Base-by-base conservation (phyloP, 2,888 invertebrate genomes). In the Odontocolon sp. region DNA sequence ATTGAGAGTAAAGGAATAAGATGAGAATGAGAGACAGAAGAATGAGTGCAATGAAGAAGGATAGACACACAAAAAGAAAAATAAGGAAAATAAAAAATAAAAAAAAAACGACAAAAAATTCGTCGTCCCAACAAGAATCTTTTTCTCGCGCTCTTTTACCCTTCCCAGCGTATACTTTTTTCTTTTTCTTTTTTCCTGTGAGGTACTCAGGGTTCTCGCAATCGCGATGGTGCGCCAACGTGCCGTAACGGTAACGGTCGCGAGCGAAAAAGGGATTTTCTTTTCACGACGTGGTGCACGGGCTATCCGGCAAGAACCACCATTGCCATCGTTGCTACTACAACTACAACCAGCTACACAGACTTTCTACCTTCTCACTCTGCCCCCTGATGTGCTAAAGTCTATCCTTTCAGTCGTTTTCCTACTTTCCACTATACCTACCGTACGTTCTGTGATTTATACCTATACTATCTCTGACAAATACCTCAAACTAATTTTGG, bases 171-270 rank as follows among this genome's bases (percentile, higher is more conserved):
- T 47, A n/a, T 38, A 14, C 21, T 67, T 68, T 38, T 79, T 81
- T 75, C 57, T 73, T 63, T 68, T 63, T 72, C 54, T 77, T 61
- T 71, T 47, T 31, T 31, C 63, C 67, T 52, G 59, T 74, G 59
- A 50, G 68, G 72, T 75, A 72, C 75, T 33, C 69, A 73, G 73
- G 69, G 80, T 80, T 79, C 73, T 64, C 73, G 79, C 80, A 77
- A 78, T 81, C 80, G 72, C 77, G 79, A 81, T 79, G 78, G 75
- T 73, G 57, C 72, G 63, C 77, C 67, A 71, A 79, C 69, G 77
- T 73, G 73, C 76, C 82, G 80, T 82, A 82, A 82, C 79, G 78
- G 77, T 82, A 81, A 83, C 80, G 81, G 73, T 64, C 68, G 76
- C 75, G 74, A 82, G 72, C 73, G 78, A 74, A 78, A 82, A 75